Evolutionary conservation across 2,888 invertebrate genomes (phyloP).

Genomic region (Cephus runcator): DNA sequence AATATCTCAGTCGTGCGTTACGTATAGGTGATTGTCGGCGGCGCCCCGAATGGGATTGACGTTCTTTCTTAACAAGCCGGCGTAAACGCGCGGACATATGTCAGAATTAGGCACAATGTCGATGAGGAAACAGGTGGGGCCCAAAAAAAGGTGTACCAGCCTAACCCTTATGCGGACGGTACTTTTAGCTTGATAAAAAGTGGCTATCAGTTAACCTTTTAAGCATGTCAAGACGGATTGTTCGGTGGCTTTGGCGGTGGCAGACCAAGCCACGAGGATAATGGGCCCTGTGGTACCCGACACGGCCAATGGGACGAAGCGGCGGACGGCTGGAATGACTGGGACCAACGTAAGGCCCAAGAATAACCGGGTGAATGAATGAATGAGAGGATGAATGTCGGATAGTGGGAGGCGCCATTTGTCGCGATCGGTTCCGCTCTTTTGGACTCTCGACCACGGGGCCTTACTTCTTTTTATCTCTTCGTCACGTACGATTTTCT

Average conservation of each 20-base stretch:
- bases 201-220: slow-evolving; percentile 54
- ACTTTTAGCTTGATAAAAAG: slow-evolving; percentile 46
- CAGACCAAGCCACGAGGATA: slow-evolving; percentile 24
- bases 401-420: slow-evolving; percentile 32
- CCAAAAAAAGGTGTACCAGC: neutral
- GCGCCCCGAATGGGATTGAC: slow-evolving; percentile 40
- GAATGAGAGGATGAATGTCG: slow-evolving; percentile 17
- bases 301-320: neutral
- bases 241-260: slow-evolving; percentile 27
- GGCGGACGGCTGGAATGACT: neutral
- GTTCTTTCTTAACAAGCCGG: slow-evolving; percentile 27
- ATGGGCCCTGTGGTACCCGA: slow-evolving; percentile 17
- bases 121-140: slow-evolving; percentile 33
- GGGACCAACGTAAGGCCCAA: neutral
- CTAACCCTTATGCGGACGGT: slow-evolving; percentile 12
- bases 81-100: slow-evolving; percentile 39
- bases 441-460: slow-evolving; percentile 15
- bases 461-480: neutral
- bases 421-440: slow-evolving; percentile 40
- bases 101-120: slow-evolving; percentile 43
- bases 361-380: neutral
- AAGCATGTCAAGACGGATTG: slow-evolving; percentile 38
- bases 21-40: neutral
- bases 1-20: neutral
- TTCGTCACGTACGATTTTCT: slow-evolving; percentile 20